Conservation (phyloP, 1,140 invertebrate genomes). For the Drosophila persimilis region DNA sequence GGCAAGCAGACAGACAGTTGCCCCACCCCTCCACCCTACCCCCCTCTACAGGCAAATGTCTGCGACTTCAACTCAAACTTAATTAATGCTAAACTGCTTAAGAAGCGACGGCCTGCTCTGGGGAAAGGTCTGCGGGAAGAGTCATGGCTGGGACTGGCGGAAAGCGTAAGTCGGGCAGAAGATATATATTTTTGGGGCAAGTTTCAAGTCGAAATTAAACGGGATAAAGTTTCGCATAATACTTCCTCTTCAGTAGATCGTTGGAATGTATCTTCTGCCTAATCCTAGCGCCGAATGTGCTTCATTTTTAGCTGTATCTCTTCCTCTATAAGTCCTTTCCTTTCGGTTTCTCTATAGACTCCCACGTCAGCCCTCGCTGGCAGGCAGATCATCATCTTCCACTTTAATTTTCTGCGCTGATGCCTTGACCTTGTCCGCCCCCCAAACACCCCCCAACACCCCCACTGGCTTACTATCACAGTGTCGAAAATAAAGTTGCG, state of each 20-base stretch:
- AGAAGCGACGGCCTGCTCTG: constrained; percentile 26
- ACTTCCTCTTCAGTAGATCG: too few species aligned
- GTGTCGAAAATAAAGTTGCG: constrained; percentile 45
- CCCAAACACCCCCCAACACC: background rate
- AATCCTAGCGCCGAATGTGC: too few species aligned
- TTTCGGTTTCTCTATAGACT: too few species aligned
- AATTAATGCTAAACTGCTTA: constrained; percentile 81
- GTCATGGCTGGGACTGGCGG: background rate
- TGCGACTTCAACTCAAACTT: constrained; percentile 67
- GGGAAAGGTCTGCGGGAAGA: constrained; percentile 13
- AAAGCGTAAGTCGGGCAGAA: constrained; percentile 28
- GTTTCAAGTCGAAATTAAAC: too few species aligned
- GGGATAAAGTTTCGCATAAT: too few species aligned
- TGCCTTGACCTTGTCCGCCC: constrained; percentile 33
- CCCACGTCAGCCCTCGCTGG: background rate
- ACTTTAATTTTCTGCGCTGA: constrained; percentile 39
- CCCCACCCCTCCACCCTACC: background rate
- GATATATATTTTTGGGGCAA: too few species aligned
- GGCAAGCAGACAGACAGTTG: constrained; percentile 67
- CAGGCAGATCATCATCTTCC: constrained; percentile 3
- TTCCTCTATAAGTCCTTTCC: background rate
- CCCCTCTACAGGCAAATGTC: constrained; percentile 19
- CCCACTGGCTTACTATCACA: constrained; percentile 1
- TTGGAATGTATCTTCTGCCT: too few species aligned
- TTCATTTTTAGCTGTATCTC: too few species aligned